Evolutionary conservation across 2,797 vertebrate genomes (phyloP), one percentile per base, ranked within the genome.

Genomic region (Arrhamphus sclerolepis): DNA sequence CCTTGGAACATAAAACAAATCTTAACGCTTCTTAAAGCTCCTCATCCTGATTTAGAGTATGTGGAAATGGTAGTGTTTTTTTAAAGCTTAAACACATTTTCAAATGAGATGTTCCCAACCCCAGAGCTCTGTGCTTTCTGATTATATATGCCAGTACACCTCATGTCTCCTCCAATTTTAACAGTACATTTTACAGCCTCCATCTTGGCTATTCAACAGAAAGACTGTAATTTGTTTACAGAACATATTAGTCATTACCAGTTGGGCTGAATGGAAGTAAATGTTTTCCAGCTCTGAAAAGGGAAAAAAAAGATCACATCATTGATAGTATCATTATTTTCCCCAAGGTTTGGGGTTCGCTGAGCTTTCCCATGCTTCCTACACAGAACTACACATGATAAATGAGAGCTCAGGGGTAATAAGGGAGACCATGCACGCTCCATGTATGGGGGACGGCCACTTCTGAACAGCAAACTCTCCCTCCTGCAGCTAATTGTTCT

Each of bases 1-100:
- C 78, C 79, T n/a, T 21, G 55, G 83, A 55, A 62, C 86, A 87
- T 90, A 85, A 90, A 89, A 75, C 82, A 85, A 80, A 83, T 72
- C 69, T 70, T 80, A 83, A 81, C 64, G 48, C 66, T 80, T 66
- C 50, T 70, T 77, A 77, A 85, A 84, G 66, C n/a, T n/a, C n/a
- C n/a, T n/a, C n/a, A 34, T 60, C 74, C 62, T 57, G 66, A 87
- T 88, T 84, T 78, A 75, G 57, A 53, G 60, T 56, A 51, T 52
- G 43, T 18, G 55, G 61, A 40, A 31, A 10, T 44, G 43, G 31
- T 47, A 21, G 29, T 31, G n/a, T n/a, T n/a, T n/a, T 60, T 70
- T 70, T 69, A 7, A 69, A 64, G 69, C 67, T 65, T 56, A 79
- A 81, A 69, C 46, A 64, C 43, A 10, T 48, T 57, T 62, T 62